A percentile compares a stretch with the other conserved stretches of the same genome.
These are phyloP conservation scores for Tichodroma muraria DNA, from an alignment of 2,113 vertebrate species.

Conservation along the genomic window DNA sequence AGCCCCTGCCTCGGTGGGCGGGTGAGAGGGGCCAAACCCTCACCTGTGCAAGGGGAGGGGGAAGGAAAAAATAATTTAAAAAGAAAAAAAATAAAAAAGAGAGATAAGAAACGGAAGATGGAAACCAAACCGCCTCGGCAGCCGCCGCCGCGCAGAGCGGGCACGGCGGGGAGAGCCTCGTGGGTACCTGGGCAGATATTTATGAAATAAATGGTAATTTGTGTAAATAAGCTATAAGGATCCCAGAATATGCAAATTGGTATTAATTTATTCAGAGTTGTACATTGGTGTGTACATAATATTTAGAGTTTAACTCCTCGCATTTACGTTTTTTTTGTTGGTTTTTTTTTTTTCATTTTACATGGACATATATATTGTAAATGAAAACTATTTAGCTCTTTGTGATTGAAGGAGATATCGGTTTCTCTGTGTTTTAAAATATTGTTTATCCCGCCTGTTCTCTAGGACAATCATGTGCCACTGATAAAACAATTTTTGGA, in stretches of 20 bases:
- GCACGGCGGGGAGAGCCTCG: neutral
- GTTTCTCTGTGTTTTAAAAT: conserved; percentile 77
- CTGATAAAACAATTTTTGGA: conserved; percentile 48
- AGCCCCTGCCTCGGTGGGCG: no score
- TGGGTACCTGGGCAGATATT: conserved; percentile 83
- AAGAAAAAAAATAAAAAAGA: neutral
- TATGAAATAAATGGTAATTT: conserved; percentile 98
- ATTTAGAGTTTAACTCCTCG: conserved; percentile 89
- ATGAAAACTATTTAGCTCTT: conserved; percentile 86
- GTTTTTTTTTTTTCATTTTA: conserved; percentile 76
- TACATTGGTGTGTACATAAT: conserved; percentile 98
- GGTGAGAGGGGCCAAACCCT: neutral
- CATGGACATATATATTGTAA: conserved; percentile 91
- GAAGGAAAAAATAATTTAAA: neutral
- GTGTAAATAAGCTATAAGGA: conserved; percentile 98
- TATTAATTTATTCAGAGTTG: conserved; percentile 99
- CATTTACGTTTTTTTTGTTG: conserved; percentile 68
- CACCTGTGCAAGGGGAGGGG: neutral
- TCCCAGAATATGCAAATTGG: conserved; percentile 98
- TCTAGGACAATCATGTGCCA: conserved; percentile 79
- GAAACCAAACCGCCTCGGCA: neutral
- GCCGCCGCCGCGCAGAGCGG: neutral
- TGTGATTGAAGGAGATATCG: conserved; percentile 77
- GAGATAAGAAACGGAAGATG: neutral
- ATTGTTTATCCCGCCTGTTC: conserved; percentile 76